Conservation (phyloP, 2,797 vertebrate genomes). For the Trematomus bernacchii region DNA sequence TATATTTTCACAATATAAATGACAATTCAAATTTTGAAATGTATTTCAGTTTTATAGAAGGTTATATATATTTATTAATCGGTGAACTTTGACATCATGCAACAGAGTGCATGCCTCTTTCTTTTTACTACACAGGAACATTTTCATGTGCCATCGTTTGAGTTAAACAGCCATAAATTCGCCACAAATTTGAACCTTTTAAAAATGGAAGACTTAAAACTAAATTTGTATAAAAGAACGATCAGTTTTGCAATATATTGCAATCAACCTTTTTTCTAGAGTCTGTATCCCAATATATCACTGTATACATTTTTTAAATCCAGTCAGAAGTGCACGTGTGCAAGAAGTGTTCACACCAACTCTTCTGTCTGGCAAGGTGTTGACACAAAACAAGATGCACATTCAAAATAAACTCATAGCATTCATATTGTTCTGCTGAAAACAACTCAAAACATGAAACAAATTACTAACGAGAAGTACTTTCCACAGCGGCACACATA, state of each 20-base stretch:
- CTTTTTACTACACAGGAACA: not conserved
- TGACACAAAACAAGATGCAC: conserved; percentile 23
- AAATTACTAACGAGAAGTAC: not conserved
- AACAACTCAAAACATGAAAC: conserved; percentile 40
- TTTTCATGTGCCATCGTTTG: not conserved
- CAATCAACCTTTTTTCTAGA: not conserved
- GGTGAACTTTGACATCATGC: conserved; percentile 2
- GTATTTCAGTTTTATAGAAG: not conserved
- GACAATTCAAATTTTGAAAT: not conserved
- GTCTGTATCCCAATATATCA: conserved; percentile 38
- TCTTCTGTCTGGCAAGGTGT: not conserved
- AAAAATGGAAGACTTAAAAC: not conserved
- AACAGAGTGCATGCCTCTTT: not conserved
- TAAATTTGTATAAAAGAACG: not conserved
- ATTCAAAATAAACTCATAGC: conserved; percentile 4
- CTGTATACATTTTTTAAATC: not conserved
- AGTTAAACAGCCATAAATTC: not conserved
- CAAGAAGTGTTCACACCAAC: conserved; percentile 19
- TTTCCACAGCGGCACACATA: conserved; percentile 18
- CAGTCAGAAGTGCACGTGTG: conserved; percentile 10
- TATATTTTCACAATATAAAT: not conserved
- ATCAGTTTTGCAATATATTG: not conserved
- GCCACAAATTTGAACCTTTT: not conserved
- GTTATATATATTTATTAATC: not conserved
- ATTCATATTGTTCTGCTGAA: not conserved